Evolutionary conservation across 2,113 vertebrate species (phyloP).

Genomic region (Neodon shergylaensis): DNA sequence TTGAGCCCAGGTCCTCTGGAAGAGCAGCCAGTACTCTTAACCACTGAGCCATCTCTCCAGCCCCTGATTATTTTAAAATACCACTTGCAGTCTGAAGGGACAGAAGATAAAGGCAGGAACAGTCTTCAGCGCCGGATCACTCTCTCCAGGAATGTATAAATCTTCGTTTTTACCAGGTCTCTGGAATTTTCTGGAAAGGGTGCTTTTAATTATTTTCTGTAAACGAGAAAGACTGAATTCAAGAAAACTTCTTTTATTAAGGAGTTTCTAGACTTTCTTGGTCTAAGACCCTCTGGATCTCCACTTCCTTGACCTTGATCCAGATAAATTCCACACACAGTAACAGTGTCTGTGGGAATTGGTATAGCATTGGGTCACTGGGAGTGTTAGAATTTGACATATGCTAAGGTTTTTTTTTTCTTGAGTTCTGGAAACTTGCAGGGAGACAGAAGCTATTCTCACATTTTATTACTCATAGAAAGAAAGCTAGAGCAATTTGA

Average conservation of each 20-base stretch:
- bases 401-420: neutral
- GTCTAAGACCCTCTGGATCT: neutral
- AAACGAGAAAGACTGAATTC: neutral
- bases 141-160: neutral
- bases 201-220: neutral
- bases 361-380: rapidly evolving
- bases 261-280: neutral
- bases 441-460: neutral
- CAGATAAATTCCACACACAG: neutral
- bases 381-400: neutral
- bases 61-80: neutral
- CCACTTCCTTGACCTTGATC: neutral
- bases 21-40: too few relatives aligned
- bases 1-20: neutral
- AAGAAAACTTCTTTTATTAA: neutral
- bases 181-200: neutral
- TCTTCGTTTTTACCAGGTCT: neutral
- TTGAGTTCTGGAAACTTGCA: conserved; percentile 21
- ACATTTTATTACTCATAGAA: neutral
- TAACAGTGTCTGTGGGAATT: neutral
- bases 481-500: neutral
- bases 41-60: neutral
- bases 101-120: neutral
- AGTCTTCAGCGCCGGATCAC: neutral
- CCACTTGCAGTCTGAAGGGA: neutral